Evolutionary conservation across 2,797 vertebrate species (phyloP).

Genomic region (Hafferia zeledoni): DNA sequence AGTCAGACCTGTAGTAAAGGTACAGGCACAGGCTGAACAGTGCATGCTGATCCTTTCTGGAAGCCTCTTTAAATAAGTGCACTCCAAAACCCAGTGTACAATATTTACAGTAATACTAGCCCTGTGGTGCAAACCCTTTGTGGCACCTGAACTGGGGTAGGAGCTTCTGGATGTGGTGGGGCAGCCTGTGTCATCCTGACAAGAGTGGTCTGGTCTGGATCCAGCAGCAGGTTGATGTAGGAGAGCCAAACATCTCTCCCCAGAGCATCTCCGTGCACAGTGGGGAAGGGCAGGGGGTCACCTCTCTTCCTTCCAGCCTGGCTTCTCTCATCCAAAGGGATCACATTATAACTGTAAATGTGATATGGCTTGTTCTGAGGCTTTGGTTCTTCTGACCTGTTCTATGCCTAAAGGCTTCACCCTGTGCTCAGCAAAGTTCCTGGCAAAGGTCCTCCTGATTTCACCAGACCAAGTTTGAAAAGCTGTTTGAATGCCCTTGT

Average conservation of each 20-base stretch:
- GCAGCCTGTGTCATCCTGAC: neutral
- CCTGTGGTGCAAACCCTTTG: neutral
- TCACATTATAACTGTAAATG: neutral
- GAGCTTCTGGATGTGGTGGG: neutral
- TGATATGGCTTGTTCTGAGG: neutral
- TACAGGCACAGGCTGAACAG: neutral
- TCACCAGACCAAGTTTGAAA: neutral
- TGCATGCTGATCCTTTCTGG: neutral
- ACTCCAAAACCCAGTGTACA: neutral
- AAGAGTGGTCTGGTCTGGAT: neutral
- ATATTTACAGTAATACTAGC: neutral
- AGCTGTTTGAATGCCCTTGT: neutral
- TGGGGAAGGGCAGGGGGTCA: neutral
- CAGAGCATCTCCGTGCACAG: neutral
- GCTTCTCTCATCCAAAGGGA: neutral
- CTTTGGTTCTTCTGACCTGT: neutral
- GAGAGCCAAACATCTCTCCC: neutral
- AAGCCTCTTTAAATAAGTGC: neutral
- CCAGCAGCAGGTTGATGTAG: neutral
- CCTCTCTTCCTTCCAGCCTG: neutral
- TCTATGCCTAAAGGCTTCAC: neutral
- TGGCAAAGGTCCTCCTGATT: neutral
- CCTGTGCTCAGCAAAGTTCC: neutral
- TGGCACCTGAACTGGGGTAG: neutral
- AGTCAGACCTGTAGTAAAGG: neutral